Base-by-base conservation (phyloP, 1,140 invertebrate genomes). In the Oedothorax gibbosus region DNA sequence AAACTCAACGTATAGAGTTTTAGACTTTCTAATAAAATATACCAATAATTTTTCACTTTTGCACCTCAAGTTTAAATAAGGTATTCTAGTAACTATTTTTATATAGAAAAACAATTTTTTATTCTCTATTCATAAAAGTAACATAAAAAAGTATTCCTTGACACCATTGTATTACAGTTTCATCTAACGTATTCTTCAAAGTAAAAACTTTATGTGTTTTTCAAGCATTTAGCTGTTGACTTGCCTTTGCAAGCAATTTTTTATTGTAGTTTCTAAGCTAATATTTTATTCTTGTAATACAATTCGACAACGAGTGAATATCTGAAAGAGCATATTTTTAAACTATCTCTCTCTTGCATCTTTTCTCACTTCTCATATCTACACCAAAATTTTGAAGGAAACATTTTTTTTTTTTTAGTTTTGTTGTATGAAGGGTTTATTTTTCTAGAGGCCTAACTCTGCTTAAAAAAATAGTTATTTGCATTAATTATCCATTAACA, bases 241-340 rank as follows among this genome's bases (percentile, higher is more conserved):
- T 73, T 68, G 75, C 66, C 51, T 84, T 84, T 75, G 71, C 75
- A 84, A 75, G 81, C 76, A 76, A 76, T 75, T 84, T 35, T 84
- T 56, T 75, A 75, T 65, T 76, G 81, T 82, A 82, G 80, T 65
- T 84, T 82, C 53, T 76, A 68, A 57, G 75, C 21, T 53, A 51
- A 75, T 66, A 65, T 65, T 84, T 84, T 84, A 84, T 84, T 82
- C 80, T 82, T 84, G 69, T 84, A 82, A 73, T 65, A 84, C 54
- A 84, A 62, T 64, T 84, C 68, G 56, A 84, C 81, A 84, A 84
- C 81, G 81, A 84, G 81, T 53, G 35, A 35, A 84, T 54, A 84
- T 54, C 62, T 66, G 54, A 73, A 53, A 84, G 81, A 84, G 81
- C 49, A 57, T 84, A 84, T 84, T 84, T 84, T 84, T 84, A 84